phyloP scores from a whole-genome alignment of 2,113 vertebrate genomes.

The Atherinomorus stipes region DNA sequence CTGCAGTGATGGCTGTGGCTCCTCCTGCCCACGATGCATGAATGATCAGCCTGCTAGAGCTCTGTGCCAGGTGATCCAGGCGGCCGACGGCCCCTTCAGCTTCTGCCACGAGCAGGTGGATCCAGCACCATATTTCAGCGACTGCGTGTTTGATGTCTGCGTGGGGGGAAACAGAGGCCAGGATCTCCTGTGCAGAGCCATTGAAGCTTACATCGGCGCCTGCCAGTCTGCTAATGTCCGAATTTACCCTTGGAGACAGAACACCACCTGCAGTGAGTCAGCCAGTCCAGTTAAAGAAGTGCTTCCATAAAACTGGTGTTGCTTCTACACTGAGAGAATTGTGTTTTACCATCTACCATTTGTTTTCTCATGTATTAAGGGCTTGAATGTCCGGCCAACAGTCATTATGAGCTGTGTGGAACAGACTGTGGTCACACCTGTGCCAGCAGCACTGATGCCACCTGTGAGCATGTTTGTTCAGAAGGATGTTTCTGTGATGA shows the following conservation, averaged over 20 bases:
- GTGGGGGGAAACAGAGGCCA: slow-evolving; percentile 34
- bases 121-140: slow-evolving; percentile 54
- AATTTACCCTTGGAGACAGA: slow-evolving; percentile 72
- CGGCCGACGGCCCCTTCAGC: slow-evolving; percentile 59
- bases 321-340: too few species aligned
- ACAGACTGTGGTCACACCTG: slow-evolving; percentile 75
- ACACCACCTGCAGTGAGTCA: slow-evolving; percentile 74
- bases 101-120: slow-evolving; percentile 63
- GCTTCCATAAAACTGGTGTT: not conserved
- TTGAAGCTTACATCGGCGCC: slow-evolving; percentile 62
- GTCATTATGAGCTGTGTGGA: slow-evolving; percentile 77
- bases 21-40: slow-evolving; percentile 49
- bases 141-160: slow-evolving; percentile 77
- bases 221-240: slow-evolving; percentile 73
- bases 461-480: slow-evolving; percentile 63
- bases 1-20: slow-evolving; percentile 48
- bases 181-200: slow-evolving; percentile 63
- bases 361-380: slow-evolving; percentile 21
- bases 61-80: slow-evolving; percentile 65
- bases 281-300: not conserved
- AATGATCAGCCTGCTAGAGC: slow-evolving; percentile 31
- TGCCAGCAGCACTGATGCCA: slow-evolving; percentile 44
- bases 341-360: not conserved
- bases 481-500: slow-evolving; percentile 81
- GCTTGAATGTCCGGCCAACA: slow-evolving; percentile 69